A percentile compares a stretch with the other conserved stretches of the same genome.
These are phyloP conservation scores for Erpornis zantholeuca DNA, from an alignment of 2,113 vertebrate species.

Conservation along the genomic window DNA sequence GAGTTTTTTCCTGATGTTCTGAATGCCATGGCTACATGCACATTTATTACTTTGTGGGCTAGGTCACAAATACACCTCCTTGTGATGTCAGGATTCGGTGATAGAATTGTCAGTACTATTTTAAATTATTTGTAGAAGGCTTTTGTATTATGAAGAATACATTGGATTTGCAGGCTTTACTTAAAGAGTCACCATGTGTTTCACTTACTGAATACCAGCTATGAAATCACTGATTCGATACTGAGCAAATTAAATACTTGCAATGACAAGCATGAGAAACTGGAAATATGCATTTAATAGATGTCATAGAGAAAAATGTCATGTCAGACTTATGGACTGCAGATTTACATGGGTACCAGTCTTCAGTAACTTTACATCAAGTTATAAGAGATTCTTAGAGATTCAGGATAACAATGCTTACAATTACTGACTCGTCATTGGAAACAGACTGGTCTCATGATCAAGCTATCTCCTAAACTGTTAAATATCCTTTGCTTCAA, in stretches of 20 bases:
- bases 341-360: background rate
- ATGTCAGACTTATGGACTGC: background rate
- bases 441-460: background rate
- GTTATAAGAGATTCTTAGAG: background rate
- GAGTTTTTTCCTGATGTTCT: background rate
- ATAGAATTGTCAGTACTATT: background rate
- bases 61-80: background rate
- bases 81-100: background rate
- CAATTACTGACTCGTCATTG: background rate
- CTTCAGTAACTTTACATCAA: background rate
- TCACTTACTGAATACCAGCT: background rate
- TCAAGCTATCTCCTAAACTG: background rate
- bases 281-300: background rate
- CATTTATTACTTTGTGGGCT: background rate
- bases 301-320: background rate
- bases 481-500: background rate
- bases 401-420: background rate
- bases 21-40: background rate
- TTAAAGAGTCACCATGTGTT: background rate
- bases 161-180: background rate
- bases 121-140: background rate
- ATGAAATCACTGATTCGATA: background rate
- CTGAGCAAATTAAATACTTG: background rate
- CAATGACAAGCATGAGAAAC: background rate
- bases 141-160: background rate